A percentile compares a stretch with the other conserved stretches of the same genome.
These are phyloP conservation scores for Melanotaenia duboulayi DNA, from an alignment of 2,113 vertebrate species.

Conservation along the genomic window DNA sequence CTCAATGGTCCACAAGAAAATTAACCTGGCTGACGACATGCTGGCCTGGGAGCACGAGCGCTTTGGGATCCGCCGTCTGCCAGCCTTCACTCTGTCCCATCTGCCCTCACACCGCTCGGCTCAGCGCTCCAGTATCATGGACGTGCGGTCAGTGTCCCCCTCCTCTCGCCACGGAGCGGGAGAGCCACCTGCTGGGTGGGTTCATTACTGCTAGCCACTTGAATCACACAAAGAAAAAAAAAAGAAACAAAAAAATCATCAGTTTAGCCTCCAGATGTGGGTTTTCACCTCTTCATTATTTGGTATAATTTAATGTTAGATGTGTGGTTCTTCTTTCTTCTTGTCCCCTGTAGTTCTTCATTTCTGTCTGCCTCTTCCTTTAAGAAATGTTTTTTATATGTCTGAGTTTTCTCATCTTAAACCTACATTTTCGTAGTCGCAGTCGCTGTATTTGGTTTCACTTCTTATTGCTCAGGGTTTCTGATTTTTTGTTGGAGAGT, in stretches of 20 bases:
- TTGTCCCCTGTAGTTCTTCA: neutral
- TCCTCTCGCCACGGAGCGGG: slow-evolving; percentile 79
- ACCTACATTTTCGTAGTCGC: slow-evolving; percentile 9
- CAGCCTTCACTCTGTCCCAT: slow-evolving; percentile 95
- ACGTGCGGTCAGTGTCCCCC: slow-evolving; percentile 89
- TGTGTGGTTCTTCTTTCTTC: neutral
- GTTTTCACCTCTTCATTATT: too few relatives aligned
- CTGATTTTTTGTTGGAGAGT: neutral
- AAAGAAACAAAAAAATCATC: neutral
- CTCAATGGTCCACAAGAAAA: slow-evolving; percentile 99
- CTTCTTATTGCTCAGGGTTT: neutral
- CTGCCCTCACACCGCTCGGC: slow-evolving; percentile 93
- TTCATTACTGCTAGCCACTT: slow-evolving; percentile 62
- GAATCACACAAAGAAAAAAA: slow-evolving; percentile 10
- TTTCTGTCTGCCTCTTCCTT: neutral
- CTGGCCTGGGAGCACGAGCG: slow-evolving; percentile 98
- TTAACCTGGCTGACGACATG: slow-evolving; percentile 96
- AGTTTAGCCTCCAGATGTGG: neutral
- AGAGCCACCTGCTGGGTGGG: slow-evolving; percentile 83
- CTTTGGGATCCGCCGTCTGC: slow-evolving; percentile 95
- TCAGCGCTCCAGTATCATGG: slow-evolving; percentile 95
- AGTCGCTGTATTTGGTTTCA: neutral
- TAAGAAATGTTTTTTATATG: neutral
- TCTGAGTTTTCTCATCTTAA: too few relatives aligned
- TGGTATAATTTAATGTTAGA: too few relatives aligned